phyloP scores from a whole-genome alignment of 2,797 vertebrate species.

The Phoeniculus purpureus region DNA sequence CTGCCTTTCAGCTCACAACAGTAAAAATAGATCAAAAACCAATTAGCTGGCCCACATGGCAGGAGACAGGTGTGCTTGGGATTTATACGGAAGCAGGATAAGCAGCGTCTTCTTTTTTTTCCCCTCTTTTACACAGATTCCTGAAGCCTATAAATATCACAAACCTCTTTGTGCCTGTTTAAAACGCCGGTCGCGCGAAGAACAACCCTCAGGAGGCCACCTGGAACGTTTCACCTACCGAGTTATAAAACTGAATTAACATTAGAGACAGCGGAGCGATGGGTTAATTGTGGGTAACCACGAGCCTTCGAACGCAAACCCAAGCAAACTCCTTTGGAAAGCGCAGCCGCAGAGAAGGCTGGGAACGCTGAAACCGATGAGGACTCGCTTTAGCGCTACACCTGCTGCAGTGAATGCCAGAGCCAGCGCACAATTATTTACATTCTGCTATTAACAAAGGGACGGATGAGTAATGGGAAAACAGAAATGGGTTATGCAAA shows the following conservation, averaged over 20 bases:
- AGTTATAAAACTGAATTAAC: conserved; percentile 16
- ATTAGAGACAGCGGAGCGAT: conserved; percentile 22
- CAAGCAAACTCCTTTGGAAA: conserved; percentile 47
- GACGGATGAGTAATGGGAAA: conserved; percentile 57
- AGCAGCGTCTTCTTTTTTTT: conserved; percentile 21
- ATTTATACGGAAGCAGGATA: conserved; percentile 47
- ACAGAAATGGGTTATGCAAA: conserved; percentile 52
- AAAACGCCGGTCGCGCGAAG: neutral
- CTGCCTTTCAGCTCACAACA: conserved; percentile 51
- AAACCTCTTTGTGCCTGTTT: neutral
- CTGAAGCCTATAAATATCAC: conserved; percentile 36
- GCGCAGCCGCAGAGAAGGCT: conserved; percentile 14
- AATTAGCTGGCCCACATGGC: conserved; percentile 66
- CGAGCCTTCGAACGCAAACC: conserved; percentile 1
- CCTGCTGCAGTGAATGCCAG: conserved; percentile 60
- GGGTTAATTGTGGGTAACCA: conserved; percentile 34
- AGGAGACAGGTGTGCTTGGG: conserved; percentile 65
- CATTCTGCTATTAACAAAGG: conserved; percentile 52
- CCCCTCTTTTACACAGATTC: conserved; percentile 30
- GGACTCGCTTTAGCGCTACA: conserved; percentile 17
- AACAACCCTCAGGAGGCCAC: conserved; percentile 1
- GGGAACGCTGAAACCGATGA: conserved; percentile 58
- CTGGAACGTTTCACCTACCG: neutral
- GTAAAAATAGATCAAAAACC: conserved; percentile 71
- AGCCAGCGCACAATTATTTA: conserved; percentile 57